Evolutionary conservation across 2,797 vertebrate species (phyloP).

Genomic region (Loris lydekkerianus): DNA sequence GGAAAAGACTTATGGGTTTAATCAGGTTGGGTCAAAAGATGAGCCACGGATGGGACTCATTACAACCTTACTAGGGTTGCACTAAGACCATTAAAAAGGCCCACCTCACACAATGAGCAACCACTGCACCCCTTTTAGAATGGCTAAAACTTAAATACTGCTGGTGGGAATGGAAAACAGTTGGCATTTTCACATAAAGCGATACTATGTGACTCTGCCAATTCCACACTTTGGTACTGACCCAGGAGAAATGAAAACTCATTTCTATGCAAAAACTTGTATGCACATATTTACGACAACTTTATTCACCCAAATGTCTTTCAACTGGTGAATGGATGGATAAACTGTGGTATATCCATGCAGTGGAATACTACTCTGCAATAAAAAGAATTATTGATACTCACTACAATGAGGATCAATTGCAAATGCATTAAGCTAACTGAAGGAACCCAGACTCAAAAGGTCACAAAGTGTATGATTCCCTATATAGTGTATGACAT

Average conservation of each 20-base stretch:
- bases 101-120: neutral
- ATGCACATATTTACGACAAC: neutral
- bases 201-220: neutral
- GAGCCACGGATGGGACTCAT: neutral
- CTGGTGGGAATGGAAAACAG: neutral
- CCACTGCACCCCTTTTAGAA: neutral
- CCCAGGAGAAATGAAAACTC: neutral
- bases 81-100: neutral
- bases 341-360: neutral
- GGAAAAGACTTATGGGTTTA: neutral
- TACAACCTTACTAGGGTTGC: neutral
- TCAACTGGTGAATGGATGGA: neutral
- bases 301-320: conserved; percentile 22
- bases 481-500: neutral
- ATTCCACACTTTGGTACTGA: neutral
- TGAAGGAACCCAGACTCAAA: neutral
- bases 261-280: neutral
- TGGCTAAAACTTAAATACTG: neutral
- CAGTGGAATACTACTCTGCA: neutral
- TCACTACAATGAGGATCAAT: neutral
- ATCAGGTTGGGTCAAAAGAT: conserved; percentile 8
- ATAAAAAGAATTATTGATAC: neutral
- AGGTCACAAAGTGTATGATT: neutral
- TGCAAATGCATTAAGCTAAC: neutral
- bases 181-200: conserved; percentile 12